Percentiles rank a stretch among this genome's conserved stretches.
phyloP scores from a whole-genome alignment of 2,888 invertebrate species.

The Coleophora deauratella region DNA sequence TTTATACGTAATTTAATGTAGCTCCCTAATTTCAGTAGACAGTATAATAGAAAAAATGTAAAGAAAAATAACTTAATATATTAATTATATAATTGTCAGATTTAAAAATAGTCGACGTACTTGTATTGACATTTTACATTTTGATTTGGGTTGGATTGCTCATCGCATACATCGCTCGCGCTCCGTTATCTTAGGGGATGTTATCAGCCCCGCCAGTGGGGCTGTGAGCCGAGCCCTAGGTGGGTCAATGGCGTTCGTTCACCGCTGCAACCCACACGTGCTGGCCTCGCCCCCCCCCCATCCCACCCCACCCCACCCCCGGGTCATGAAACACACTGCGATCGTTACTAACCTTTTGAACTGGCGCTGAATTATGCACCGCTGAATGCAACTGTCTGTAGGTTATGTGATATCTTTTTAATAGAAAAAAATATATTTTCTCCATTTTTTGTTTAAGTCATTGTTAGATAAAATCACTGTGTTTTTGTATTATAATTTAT shows the following conservation, averaged over 20 bases:
- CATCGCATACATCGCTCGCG: neutral
- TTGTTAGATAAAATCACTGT: too few species aligned
- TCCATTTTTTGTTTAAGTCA: too few species aligned
- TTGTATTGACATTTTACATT: too few species aligned
- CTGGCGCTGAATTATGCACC: neutral
- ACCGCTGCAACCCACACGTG: constrained; percentile 66
- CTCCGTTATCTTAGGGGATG: constrained; percentile 44
- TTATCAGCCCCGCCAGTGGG: constrained; percentile 60
- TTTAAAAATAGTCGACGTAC: too few species aligned
- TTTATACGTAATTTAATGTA: too few species aligned
- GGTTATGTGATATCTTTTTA: neutral
- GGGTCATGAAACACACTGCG: constrained; percentile 14
- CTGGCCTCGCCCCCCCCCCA: constrained; percentile 45
- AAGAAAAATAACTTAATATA: too few species aligned
- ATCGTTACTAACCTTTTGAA: constrained; percentile 17
- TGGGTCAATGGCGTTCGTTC: constrained; percentile 73
- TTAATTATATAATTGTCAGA: too few species aligned
- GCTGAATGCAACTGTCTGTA: neutral
- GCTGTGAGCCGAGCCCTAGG: constrained; percentile 57
- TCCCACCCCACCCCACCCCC: constrained; percentile 16
- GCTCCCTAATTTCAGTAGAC: too few species aligned
- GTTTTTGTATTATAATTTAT: too few species aligned
- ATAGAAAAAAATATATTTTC: too few species aligned
- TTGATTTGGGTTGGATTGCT: too few species aligned
- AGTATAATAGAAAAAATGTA: too few species aligned